phyloP scores from a whole-genome alignment of 2,113 vertebrate genomes.

The Dromiciops gliroides region DNA sequence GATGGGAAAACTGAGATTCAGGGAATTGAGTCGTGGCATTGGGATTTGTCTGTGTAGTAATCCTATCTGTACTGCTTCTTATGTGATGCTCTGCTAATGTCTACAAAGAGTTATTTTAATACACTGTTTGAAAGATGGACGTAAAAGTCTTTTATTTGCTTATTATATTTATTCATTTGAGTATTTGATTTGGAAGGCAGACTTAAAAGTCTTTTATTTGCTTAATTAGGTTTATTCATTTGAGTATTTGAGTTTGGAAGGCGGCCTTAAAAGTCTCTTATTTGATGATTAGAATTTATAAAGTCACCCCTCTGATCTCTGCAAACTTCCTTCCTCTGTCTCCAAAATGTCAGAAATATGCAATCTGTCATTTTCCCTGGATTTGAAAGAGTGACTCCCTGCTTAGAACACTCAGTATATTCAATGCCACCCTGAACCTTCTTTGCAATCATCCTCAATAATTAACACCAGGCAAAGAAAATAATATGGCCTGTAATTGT shows the following conservation, averaged over 20 bases:
- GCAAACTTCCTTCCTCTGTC: slow-evolving; percentile 46
- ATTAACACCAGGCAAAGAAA: slow-evolving; percentile 55
- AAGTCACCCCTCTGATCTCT: slow-evolving; percentile 46
- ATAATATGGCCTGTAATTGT: background rate
- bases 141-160: slow-evolving; percentile 46
- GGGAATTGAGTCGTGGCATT: background rate
- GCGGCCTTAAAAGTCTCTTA: background rate
- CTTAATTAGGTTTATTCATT: slow-evolving; percentile 37
- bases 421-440: slow-evolving; percentile 63
- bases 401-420: slow-evolving; percentile 42
- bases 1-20: background rate
- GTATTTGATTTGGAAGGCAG: background rate
- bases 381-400: slow-evolving; percentile 48
- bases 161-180: slow-evolving; percentile 39
- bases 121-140: background rate
- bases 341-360: slow-evolving; percentile 48
- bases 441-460: slow-evolving; percentile 65
- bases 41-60: background rate
- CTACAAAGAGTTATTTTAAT: slow-evolving; percentile 51
- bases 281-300: background rate
- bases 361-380: slow-evolving; percentile 55
- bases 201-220: slow-evolving; percentile 43
- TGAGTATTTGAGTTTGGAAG: background rate
- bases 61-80: background rate
- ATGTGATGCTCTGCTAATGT: background rate